These are phyloP conservation scores for Ciconia boyciana DNA, from an alignment of 2,113 vertebrate species.

Conservation along the genomic window DNA sequence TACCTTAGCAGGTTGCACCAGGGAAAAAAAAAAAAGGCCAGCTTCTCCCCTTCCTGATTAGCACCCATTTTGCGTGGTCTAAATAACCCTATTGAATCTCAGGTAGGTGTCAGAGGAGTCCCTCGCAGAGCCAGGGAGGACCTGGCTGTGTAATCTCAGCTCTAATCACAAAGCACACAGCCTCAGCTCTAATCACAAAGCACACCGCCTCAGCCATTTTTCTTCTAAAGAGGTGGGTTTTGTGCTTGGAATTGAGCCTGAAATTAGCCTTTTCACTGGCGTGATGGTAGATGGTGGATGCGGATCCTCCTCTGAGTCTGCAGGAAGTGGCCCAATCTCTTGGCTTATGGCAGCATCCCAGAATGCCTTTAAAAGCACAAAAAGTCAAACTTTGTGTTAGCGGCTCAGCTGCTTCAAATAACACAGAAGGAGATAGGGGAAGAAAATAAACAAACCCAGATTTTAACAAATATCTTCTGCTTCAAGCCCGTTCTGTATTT, in stretches of 20 bases:
- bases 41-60: neutral
- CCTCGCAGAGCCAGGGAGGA: neutral
- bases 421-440: constrained; percentile 32
- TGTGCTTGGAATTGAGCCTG: constrained; percentile 18
- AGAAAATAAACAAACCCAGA: constrained; percentile 55
- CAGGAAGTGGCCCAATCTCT: constrained; percentile 33
- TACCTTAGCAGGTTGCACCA: neutral
- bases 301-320: neutral
- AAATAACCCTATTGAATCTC: neutral
- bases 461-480: constrained; percentile 41
- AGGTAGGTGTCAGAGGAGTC: fast-evolving
- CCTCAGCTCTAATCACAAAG: neutral
- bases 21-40: neutral
- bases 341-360: neutral
- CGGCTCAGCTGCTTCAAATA: constrained; percentile 48
- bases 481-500: neutral
- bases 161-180: too few species aligned
- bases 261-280: constrained; percentile 17
- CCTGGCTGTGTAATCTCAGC: neutral
- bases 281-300: neutral
- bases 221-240: neutral
- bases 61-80: fast-evolving
- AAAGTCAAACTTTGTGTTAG: neutral
- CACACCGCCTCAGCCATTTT: neutral
- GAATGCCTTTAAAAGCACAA: constrained; percentile 49